Percentiles rank a stretch among this genome's conserved stretches.
phyloP scores from a whole-genome alignment of 2,797 vertebrate genomes.

The Pachyuromys duprasi region DNA sequence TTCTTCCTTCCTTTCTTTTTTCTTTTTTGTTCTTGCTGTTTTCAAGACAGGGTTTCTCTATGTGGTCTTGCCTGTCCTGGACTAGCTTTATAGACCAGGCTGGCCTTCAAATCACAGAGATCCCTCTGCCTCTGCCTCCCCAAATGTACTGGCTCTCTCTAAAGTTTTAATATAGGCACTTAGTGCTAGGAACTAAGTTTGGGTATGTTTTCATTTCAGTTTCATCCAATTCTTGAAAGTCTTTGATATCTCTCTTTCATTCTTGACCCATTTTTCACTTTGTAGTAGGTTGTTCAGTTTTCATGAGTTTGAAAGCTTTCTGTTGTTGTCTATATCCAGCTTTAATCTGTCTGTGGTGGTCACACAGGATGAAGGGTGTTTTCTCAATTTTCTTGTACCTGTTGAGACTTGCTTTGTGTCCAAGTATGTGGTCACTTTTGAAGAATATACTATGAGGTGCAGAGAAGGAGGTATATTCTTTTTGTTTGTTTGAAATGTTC shows the following conservation, averaged over 20 bases:
- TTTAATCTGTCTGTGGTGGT: background rate
- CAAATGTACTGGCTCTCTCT: no score
- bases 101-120: no score
- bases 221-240: background rate
- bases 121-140: no score
- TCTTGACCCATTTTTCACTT: background rate
- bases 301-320: background rate
- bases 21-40: no score
- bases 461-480: background rate
- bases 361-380: background rate
- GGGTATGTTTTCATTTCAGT: background rate
- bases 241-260: background rate
- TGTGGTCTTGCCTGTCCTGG: no score
- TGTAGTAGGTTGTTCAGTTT: background rate
- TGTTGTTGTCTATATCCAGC: background rate
- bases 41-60: no score
- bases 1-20: no score
- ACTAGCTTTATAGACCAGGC: no score
- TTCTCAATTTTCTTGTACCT: background rate
- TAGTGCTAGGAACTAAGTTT: background rate
- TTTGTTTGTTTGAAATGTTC: background rate
- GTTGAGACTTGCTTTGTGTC: background rate
- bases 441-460: background rate
- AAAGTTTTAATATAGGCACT: background rate
- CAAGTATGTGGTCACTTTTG: background rate